Percentiles rank a stretch among this genome's conserved stretches.
Evolutionary conservation across 2,888 invertebrate species (phyloP).

Genomic region (Tinea semifulvella): DNA sequence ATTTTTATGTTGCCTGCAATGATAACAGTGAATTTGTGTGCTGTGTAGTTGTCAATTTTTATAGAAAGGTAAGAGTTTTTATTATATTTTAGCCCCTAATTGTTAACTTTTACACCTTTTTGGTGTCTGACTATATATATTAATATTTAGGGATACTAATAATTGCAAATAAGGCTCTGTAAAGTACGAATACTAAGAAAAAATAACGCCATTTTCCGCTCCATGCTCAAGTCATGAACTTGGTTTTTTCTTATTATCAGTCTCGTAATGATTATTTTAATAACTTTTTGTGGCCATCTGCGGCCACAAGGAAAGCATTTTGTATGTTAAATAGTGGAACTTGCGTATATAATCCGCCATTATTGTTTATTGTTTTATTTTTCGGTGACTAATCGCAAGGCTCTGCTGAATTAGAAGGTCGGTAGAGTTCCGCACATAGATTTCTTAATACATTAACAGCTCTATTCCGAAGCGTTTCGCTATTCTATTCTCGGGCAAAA

Average conservation of each 20-base stretch:
- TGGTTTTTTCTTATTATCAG: conserved; percentile 37
- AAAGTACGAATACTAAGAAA: conserved; percentile 18
- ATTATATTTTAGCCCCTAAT: conserved; percentile 22
- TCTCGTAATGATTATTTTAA: conserved; percentile 23
- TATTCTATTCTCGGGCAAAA: too few relatives aligned
- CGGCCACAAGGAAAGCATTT: background rate
- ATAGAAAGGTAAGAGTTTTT: conserved; percentile 54
- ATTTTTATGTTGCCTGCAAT: conserved; percentile 3
- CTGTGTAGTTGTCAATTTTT: conserved; percentile 52
- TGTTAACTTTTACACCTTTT: background rate
- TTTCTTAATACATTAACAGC: conserved; percentile 3
- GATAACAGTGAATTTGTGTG: conserved; percentile 24
- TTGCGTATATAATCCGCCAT: too few relatives aligned
- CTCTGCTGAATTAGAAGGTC: conserved; percentile 6
- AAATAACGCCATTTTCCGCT: conserved; percentile 59
- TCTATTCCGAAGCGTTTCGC: too few relatives aligned
- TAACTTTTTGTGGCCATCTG: background rate
- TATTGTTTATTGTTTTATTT: background rate
- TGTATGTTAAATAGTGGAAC: too few relatives aligned
- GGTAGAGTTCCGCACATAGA: conserved; percentile 6
- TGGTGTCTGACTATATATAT: conserved; percentile 15
- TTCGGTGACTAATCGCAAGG: conserved; percentile 6
- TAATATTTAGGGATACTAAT: background rate
- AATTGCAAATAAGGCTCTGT: background rate
- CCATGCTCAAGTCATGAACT: conserved; percentile 33